These are phyloP conservation scores for Temnothorax longispinosus DNA, from an alignment of 1,140 invertebrate species.

Conservation along the genomic window DNA sequence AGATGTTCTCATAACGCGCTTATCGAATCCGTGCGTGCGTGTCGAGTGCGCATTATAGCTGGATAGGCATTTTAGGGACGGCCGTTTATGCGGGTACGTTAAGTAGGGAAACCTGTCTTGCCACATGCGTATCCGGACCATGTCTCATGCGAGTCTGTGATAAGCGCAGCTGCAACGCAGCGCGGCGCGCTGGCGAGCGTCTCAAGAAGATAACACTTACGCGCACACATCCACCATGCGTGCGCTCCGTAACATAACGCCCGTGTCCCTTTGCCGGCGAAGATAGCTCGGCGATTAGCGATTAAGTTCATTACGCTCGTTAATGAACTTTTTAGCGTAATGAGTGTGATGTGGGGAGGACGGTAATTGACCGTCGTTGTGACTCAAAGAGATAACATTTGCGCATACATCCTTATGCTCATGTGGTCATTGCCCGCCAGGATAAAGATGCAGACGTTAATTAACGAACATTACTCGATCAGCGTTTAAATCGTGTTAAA, in stretches of 20 bases:
- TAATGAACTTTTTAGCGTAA: conserved; percentile 61
- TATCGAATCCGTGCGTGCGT: conserved; percentile 43
- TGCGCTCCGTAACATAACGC: neutral
- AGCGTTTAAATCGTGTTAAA: neutral
- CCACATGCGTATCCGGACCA: conserved; percentile 56
- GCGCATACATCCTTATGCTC: conserved; percentile 29
- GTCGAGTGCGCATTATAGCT: conserved; percentile 29
- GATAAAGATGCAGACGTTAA: neutral
- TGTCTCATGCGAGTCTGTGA: conserved; percentile 68
- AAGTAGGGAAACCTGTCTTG: conserved; percentile 68
- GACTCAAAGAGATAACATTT: conserved; percentile 59
- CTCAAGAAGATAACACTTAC: conserved; percentile 47
- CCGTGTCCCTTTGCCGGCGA: conserved; percentile 22
- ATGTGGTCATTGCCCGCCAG: neutral
- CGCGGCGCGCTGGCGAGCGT: neutral
- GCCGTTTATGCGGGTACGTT: conserved; percentile 72
- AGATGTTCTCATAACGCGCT: neutral
- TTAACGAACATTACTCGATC: conserved; percentile 21
- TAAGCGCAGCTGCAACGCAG: conserved; percentile 53
- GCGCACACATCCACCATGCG: neutral
- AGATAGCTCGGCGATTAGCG: conserved; percentile 66
- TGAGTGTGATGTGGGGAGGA: conserved; percentile 44
- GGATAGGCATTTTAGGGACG: conserved; percentile 41
- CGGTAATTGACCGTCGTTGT: conserved; percentile 48
- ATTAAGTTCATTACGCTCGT: conserved; percentile 65